Evolutionary conservation across 2,888 invertebrate genomes (phyloP), one percentile per base, ranked within the genome.

Genomic region (Chaitophorus viminalis): DNA sequence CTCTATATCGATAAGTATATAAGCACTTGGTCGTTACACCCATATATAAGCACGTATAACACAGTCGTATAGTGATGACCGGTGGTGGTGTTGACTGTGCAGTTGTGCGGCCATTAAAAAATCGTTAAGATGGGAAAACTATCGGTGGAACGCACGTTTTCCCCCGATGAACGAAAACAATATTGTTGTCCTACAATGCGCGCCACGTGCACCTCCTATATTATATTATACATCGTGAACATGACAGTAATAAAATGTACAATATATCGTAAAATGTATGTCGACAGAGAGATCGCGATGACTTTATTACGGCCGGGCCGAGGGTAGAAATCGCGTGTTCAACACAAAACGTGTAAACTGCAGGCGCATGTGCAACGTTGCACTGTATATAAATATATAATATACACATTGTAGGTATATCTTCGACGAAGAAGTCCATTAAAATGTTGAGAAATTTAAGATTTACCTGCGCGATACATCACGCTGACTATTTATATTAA

Each of bases 81-180:
- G 39, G 25, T 54, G 21, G n/a, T n/a, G n/a, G n/a, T n/a, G n/a
- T n/a, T n/a, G n/a, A 60, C 6, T 77, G 31, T 60, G n/a, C 29
- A 33, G 74, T 18, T 36, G 65, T 31, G 83, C 29, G 36, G 75
- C 83, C 83, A 75, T 83, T 83, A 83, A 83, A 83, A 39, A 74
- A 83, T 83, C 83, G 83, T 83, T 75, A 83, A 83, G 54, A 72
- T 33, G 82, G 74, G 72, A 72, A 82, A 82, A 83, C 83, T 83
- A 52, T 83, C 72, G 75, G 83, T 29, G 81, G 81, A 65, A 65
- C 79, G 79, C 36, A 60, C 33, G 25, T 54, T 54, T 75, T 76
- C 65, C 83, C n/a, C 75, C 75, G 83, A 29, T 70, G 46, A 46
- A 46, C 81, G 70, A 70, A 81, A 68, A 83, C 54, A 25, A 36